A percentile compares a stretch with the other conserved stretches of the same genome.
Conservation (phyloP, 2,888 invertebrate genomes). For the Cristatella mucedo region DNA sequence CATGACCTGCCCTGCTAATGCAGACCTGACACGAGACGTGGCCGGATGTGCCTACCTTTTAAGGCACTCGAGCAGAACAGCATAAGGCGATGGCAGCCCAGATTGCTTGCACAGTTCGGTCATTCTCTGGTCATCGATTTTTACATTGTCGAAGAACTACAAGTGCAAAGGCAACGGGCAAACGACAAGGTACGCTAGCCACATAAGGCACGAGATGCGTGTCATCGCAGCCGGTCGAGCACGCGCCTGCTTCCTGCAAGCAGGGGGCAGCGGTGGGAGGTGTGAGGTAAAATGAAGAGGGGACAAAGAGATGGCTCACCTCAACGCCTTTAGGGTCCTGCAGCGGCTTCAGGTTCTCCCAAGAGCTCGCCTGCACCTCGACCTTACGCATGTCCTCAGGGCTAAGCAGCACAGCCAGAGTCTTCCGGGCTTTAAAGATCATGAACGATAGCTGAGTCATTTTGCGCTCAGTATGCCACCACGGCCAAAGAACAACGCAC, state of each 20-base stretch:
- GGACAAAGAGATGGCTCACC: no score
- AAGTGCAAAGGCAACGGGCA: constrained; percentile 9
- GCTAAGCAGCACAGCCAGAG: no score
- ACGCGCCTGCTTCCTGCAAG: no score
- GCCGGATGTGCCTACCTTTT: constrained; percentile 51
- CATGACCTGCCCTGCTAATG: no score
- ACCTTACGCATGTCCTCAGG: no score
- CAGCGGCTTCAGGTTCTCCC: no score
- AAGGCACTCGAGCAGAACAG: constrained; percentile 74
- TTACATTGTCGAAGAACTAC: constrained; percentile 58
- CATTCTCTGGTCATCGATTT: constrained; percentile 80
- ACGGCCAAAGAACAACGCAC: not conserved
- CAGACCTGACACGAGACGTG: no score
- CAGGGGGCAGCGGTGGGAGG: no score
- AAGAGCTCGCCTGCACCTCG: no score
- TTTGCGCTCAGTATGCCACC: not conserved
- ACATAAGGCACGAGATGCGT: not conserved
- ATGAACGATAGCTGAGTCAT: not conserved
- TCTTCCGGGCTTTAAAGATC: not conserved
- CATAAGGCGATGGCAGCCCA: constrained; percentile 84
- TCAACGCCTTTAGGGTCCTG: no score
- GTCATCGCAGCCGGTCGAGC: not conserved
- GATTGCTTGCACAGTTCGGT: constrained; percentile 88
- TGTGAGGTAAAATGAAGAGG: no score
- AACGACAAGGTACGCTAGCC: constrained; percentile 1